Conservation (phyloP, 2,888 invertebrate genomes). For the Galerucella calmariensis region DNA sequence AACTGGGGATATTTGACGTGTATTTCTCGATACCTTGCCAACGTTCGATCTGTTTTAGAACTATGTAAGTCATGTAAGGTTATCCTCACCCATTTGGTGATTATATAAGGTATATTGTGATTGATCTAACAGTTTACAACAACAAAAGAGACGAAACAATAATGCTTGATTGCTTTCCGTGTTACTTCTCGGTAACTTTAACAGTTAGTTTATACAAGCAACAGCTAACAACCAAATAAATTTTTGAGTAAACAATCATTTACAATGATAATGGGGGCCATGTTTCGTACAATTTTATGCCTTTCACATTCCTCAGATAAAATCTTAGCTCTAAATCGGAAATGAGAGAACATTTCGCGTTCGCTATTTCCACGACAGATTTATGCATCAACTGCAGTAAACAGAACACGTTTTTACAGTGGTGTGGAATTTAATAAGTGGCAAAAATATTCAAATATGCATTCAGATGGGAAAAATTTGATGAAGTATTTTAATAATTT, state of each 20-base stretch:
- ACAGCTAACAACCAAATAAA: conserved; percentile 35
- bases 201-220: background rate
- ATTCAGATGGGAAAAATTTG: background rate
- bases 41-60: no score
- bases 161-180: background rate
- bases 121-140: background rate
- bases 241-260: conserved; percentile 45
- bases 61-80: no score
- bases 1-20: no score
- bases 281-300: conserved; percentile 48
- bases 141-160: no score
- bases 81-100: no score
- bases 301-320: conserved; percentile 50
- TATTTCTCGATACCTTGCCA: no score
- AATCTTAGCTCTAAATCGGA: conserved; percentile 51
- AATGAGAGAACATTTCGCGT: conserved; percentile 34
- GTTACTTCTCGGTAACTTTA: background rate
- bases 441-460: conserved; percentile 9
- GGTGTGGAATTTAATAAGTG: conserved; percentile 34
- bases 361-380: conserved; percentile 48
- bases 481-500: background rate
- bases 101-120: no score
- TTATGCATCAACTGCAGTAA: conserved; percentile 56
- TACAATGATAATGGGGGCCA: conserved; percentile 46
- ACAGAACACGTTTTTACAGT: conserved; percentile 54